Percentiles rank a stretch among this genome's conserved stretches.
These are phyloP conservation scores for Ennomos fuscantarius DNA, from an alignment of 2,888 invertebrate species.

Conservation along the genomic window DNA sequence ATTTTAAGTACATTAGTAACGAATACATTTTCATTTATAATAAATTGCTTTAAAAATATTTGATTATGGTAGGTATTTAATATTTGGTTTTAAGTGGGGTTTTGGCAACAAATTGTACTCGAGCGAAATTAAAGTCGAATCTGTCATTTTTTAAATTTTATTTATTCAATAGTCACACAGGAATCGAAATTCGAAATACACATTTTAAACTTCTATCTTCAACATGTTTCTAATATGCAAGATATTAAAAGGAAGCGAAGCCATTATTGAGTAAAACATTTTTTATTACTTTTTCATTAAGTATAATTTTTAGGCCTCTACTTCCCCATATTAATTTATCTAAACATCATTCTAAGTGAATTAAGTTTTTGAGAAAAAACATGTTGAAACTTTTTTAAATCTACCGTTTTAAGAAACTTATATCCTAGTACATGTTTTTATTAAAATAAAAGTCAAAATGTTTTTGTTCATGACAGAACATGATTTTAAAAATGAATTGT, in stretches of 20 bases:
- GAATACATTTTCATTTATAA: too few species aligned
- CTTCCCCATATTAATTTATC: slow-evolving; percentile 35
- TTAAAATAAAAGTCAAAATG: slow-evolving; percentile 38
- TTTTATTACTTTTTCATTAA: slow-evolving; percentile 39
- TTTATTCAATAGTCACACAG: slow-evolving; percentile 75
- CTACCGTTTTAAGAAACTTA: slow-evolving; percentile 43
- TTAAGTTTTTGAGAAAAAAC: slow-evolving; percentile 57
- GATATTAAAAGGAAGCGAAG: slow-evolving; percentile 36
- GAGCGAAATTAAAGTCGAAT: slow-evolving; percentile 58
- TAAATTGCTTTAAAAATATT: too few species aligned
- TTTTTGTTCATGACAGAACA: slow-evolving; percentile 44
- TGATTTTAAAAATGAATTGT: slow-evolving; percentile 29
- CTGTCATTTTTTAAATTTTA: slow-evolving; percentile 54
- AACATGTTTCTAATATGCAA: slow-evolving; percentile 65
- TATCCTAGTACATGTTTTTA: slow-evolving; percentile 44
- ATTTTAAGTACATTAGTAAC: too few species aligned
- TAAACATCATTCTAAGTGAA: slow-evolving; percentile 42
- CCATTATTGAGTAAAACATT: slow-evolving; percentile 43
- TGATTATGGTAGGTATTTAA: too few species aligned
- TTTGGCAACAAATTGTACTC: slow-evolving; percentile 34
- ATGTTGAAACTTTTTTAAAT: slow-evolving; percentile 62
- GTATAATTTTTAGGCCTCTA: slow-evolving; percentile 43
- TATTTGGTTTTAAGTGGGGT: slow-evolving; percentile 5
- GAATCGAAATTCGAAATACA: slow-evolving; percentile 50
- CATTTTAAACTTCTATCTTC: slow-evolving; percentile 58